phyloP scores from a whole-genome alignment of 2,113 vertebrate species.

The Girardinichthys multiradiatus region DNA sequence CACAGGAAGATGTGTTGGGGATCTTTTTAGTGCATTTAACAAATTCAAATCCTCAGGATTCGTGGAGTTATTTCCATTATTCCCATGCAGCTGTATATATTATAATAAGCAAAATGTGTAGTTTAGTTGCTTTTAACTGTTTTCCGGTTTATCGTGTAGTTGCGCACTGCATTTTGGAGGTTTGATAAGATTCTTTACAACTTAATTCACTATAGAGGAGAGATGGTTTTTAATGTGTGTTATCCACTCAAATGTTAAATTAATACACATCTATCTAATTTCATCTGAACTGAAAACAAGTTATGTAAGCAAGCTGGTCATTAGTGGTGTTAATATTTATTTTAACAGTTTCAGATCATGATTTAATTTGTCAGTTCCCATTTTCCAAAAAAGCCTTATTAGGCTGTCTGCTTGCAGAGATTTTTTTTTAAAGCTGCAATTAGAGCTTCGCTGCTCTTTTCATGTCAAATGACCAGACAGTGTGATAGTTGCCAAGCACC shows the following conservation, averaged over 20 bases:
- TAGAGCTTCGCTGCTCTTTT: slow-evolving; percentile 64
- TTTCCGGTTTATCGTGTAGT: slow-evolving; percentile 2
- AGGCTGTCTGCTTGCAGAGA: slow-evolving; percentile 14
- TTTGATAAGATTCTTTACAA: background rate
- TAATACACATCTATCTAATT: background rate
- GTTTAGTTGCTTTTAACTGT: slow-evolving; percentile 27
- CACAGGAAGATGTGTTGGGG: slow-evolving; percentile 24
- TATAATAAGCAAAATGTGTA: slow-evolving; percentile 40
- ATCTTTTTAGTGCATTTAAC: slow-evolving; percentile 49
- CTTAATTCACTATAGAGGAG: background rate
- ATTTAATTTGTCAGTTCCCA: background rate
- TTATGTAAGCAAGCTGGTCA: background rate
- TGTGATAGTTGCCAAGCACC: slow-evolving; percentile 76
- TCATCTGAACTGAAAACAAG: background rate
- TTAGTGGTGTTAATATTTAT: background rate
- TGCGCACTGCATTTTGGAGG: background rate
- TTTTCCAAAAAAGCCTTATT: background rate
- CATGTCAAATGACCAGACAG: slow-evolving; percentile 34
- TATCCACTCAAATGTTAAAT: background rate
- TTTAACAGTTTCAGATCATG: background rate
- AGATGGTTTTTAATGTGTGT: background rate
- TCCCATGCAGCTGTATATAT: slow-evolving; percentile 48
- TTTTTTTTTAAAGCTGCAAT: slow-evolving; percentile 54
- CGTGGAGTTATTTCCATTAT: slow-evolving; percentile 20
- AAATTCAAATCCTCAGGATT: slow-evolving; percentile 35